Percentiles rank a stretch among this genome's conserved stretches.
These are phyloP conservation scores for Isaurus tuberculatus DNA, from an alignment of 92 coral and sea anemone species.

Conservation along the genomic window DNA sequence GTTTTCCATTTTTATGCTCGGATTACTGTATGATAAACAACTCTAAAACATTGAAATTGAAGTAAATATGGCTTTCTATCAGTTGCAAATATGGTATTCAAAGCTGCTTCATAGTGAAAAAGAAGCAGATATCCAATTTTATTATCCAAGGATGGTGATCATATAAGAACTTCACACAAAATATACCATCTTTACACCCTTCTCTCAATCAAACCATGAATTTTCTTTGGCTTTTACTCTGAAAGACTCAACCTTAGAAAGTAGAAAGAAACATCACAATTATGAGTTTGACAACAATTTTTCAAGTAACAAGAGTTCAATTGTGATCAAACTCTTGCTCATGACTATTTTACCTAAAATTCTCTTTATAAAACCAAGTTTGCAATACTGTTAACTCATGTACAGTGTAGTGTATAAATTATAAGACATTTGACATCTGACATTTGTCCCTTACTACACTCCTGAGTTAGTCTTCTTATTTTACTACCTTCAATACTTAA, in stretches of 20 bases:
- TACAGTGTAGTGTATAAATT: no score
- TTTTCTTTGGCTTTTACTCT: constrained; percentile 88
- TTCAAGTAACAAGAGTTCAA: no score
- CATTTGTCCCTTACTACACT: no score
- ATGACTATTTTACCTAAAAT: no score
- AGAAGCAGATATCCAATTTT: background rate
- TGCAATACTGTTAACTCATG: no score
- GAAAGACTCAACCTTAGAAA: constrained; percentile 84
- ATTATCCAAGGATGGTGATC: background rate
- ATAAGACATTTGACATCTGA: no score
- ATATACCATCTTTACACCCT: background rate
- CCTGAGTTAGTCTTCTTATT: no score
- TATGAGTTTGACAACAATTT: background rate
- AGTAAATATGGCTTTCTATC: background rate
- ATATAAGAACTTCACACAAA: background rate
- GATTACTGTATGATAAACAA: background rate
- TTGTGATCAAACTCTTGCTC: no score
- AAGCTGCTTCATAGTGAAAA: background rate
- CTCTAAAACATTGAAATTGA: background rate
- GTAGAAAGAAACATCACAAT: background rate
- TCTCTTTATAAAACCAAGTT: no score
- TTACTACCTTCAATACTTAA: no score
- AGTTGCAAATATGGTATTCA: background rate
- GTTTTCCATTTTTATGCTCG: background rate
- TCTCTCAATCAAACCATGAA: constrained; percentile 79